A percentile compares a stretch with the other conserved stretches of the same genome.
Conservation (phyloP, 1,140 invertebrate genomes). For the Orchesella cincta region DNA sequence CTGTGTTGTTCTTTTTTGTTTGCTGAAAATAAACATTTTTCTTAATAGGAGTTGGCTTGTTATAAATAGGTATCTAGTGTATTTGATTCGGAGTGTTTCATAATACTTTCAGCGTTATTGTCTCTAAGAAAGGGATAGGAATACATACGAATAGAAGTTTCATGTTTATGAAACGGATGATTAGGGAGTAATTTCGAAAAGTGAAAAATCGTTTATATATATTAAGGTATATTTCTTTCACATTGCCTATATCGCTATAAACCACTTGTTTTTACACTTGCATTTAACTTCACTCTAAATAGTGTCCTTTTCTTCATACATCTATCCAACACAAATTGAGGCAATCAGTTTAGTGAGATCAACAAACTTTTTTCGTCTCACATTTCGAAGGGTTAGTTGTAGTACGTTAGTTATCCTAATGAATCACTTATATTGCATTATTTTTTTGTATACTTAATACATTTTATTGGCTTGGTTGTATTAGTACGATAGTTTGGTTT, state of each 20-base stretch:
- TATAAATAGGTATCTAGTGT: no score
- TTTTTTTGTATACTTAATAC: neutral
- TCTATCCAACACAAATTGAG: neutral
- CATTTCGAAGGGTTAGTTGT: neutral
- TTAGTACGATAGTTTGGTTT: neutral
- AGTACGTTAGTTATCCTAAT: neutral
- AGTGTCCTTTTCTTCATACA: neutral
- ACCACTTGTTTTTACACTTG: no score
- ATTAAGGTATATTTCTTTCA: no score
- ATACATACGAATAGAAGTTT: neutral
- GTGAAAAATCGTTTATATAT: neutral
- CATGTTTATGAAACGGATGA: no score
- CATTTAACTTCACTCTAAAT: no score
- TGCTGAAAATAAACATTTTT: no score
- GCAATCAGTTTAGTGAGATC: neutral
- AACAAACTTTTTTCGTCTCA: neutral
- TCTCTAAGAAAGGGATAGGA: slow-evolving; percentile 24
- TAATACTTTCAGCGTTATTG: slow-evolving; percentile 20
- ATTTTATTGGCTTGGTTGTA: neutral
- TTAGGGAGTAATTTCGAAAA: neutral
- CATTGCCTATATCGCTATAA: no score
- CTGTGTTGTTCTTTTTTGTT: no score
- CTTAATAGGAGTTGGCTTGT: no score
- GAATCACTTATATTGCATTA: neutral
- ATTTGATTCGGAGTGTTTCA: no score